phyloP scores from a whole-genome alignment of 2,113 vertebrate species.

The Elephantulus edwardii region DNA sequence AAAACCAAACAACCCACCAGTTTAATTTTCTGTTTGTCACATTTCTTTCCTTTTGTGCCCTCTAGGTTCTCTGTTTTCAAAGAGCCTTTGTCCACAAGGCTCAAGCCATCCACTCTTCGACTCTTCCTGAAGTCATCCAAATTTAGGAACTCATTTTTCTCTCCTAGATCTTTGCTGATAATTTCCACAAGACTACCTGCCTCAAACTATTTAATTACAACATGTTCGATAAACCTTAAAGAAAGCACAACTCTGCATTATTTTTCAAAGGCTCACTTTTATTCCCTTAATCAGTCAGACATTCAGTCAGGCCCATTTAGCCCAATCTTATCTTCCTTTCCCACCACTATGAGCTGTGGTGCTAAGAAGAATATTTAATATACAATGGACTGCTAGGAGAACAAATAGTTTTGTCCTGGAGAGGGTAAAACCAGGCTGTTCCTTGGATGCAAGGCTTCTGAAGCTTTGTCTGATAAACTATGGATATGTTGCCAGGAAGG shows the following conservation, averaged over 20 bases:
- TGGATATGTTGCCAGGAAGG: too few relatives aligned
- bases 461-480: too few relatives aligned
- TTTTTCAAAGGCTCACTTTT: background rate
- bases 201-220: constrained; percentile 44
- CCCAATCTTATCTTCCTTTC: background rate
- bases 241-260: background rate
- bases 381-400: too few relatives aligned
- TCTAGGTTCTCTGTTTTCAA: background rate
- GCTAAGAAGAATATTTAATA: too few relatives aligned
- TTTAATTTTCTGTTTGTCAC: background rate
- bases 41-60: background rate
- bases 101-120: background rate
- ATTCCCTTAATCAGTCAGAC: background rate
- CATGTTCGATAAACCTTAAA: constrained; percentile 6
- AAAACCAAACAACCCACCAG: too few relatives aligned
- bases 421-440: too few relatives aligned
- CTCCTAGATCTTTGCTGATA: background rate
- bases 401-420: too few relatives aligned
- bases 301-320: background rate
- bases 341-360: too few relatives aligned
- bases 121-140: background rate
- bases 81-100: background rate
- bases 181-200: background rate
- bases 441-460: too few relatives aligned
- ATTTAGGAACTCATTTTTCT: background rate